These are phyloP conservation scores for Ectemnius lituratus DNA, from an alignment of 2,888 invertebrate species.

Conservation along the genomic window DNA sequence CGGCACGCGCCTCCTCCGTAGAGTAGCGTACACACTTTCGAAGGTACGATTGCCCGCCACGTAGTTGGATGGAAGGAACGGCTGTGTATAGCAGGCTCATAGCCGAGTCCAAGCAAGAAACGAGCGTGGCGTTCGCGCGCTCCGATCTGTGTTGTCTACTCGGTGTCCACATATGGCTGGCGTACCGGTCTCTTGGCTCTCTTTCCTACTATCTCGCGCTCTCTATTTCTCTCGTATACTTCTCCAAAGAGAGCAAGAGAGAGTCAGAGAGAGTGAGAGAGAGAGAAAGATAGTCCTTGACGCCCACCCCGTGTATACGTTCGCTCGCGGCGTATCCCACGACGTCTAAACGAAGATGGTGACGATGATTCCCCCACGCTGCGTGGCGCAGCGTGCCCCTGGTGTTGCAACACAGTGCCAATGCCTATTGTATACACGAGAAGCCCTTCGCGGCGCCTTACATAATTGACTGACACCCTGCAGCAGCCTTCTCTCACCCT, in stretches of 20 bases:
- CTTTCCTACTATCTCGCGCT: constrained; percentile 33
- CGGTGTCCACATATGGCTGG: constrained; percentile 71
- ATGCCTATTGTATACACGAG: constrained; percentile 43
- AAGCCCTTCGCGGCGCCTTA: constrained; percentile 55
- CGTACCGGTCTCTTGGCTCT: constrained; percentile 66
- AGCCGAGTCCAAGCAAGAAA: background rate
- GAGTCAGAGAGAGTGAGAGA: too few relatives aligned
- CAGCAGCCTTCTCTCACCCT: too few relatives aligned
- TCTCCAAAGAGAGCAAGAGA: constrained; percentile 38
- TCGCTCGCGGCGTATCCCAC: constrained; percentile 51
- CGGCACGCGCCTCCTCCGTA: background rate
- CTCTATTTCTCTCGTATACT: constrained; percentile 9
- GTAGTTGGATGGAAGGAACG: background rate
- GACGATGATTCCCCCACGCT: constrained; percentile 25
- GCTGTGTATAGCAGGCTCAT: background rate
- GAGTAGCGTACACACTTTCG: background rate
- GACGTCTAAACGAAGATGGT: constrained; percentile 30
- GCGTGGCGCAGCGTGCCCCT: constrained; percentile 21
- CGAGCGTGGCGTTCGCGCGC: constrained; percentile 19
- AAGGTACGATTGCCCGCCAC: background rate
- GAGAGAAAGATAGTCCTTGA: constrained; percentile 65
- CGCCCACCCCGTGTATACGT: constrained; percentile 68
- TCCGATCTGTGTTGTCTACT: constrained; percentile 43
- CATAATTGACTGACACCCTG: constrained; percentile 55
- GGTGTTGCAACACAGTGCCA: constrained; percentile 23